Base-by-base conservation (phyloP, 2,888 invertebrate genomes). In the Chironomus riparius region DNA sequence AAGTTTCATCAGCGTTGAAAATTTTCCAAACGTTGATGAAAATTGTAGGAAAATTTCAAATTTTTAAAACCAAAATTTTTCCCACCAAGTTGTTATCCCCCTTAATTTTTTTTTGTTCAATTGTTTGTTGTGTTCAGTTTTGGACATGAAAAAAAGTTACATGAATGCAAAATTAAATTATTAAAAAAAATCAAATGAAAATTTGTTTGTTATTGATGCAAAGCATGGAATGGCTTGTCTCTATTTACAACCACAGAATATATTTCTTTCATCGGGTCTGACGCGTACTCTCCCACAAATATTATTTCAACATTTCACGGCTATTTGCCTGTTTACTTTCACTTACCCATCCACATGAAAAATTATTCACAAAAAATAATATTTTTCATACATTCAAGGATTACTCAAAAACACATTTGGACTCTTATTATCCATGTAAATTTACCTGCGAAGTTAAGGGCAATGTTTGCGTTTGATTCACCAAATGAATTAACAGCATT, bases 391-490 rank as follows among this genome's bases (percentile, higher is more conserved):
- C 65, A 65, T 21, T 21, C 13, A 24, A 38, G 38, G 38, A 38
- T 38, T 38, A 38, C 38, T 38, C 38, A 38, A 38, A 38, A 38
- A 38, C 38, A 38, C 38, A 50, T 28, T 38, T 38, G 38, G 38
- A 38, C 10, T 38, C 10, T 38, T 38, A 28, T 28, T 28, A 28
- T 38, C 38, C 38, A 10, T 38, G 10, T 10, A 38, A 38, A 65
- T 65, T 89, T 92, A 95, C 97, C 97, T 93, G 97, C 95, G 88
- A 98, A 97, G 87, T 99, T 99, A 83, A 99, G 93, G 83, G 98
- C 96, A 87, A 99, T 98, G 87, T 98, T 99, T 81, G 99, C 99
- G 88, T 99, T 99, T 87, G 97, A 97, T 89, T 99, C 98, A 85
- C 99, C 99, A 86, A 92, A 93, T 85, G 92, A 91, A 89, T 99